Evolutionary conservation across 2,113 vertebrate genomes (phyloP), one percentile per base, ranked within the genome.

Genomic region (Osmerus mordax): DNA sequence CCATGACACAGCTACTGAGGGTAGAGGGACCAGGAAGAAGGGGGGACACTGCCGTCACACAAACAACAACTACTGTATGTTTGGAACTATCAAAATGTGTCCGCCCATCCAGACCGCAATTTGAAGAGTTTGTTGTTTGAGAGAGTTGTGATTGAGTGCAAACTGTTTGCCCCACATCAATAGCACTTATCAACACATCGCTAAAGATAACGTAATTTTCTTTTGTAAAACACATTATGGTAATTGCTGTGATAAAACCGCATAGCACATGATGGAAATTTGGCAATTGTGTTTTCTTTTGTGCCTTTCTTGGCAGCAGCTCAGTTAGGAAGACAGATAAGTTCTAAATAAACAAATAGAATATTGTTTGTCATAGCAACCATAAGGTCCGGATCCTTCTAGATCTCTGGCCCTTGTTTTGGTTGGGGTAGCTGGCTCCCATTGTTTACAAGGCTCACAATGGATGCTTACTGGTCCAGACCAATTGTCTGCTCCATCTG

Each of bases 241-340:
- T 56, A n/a, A 18, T 18, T 29, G 15, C 15, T 61, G 36, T 5
- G 53, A n/a, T 52, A 52, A 63, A 74, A 79, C 28, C 12, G 61
- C 51, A 18, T 16, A 18, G 54, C 15, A 54, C 13, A 2, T 15
- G 55, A 32, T 18, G 18, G 36, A 61, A 41, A 60, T 60, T 32
- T 11, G 36, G 15, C 21, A 32, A 52, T 25, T 74, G 23, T 65
- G 71, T 72, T 70, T 68, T 81, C 25, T 56, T 73, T 63, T 25
- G 32, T 54, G 60, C 47, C 6, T 69, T 65, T 79, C 76, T 82
- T 89, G 82, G 80, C 84, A 65, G 62, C 67, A 5, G 11, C 58
- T 63, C 80, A 78, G 16, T 54, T 58, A 79, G 81, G 83, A 88
- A 86, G 73, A 62, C 55, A 77, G 83, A 84, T 80, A 84, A 81